Percentiles rank a stretch among this genome's conserved stretches.
Evolutionary conservation across 2,113 vertebrate species (phyloP).

Genomic region (Oncorhynchus tshawytscha): DNA sequence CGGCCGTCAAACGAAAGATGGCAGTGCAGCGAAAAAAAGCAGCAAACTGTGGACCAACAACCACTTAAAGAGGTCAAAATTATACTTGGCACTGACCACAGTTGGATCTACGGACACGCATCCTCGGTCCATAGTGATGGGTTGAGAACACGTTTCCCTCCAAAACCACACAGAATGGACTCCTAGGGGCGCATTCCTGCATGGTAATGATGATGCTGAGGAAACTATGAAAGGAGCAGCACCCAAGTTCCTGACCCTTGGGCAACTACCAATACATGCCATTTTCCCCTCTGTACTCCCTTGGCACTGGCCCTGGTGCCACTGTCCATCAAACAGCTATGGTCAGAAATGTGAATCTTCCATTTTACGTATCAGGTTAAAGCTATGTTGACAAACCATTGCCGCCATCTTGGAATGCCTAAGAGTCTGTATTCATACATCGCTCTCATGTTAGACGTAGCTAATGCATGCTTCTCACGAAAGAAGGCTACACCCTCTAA

Average conservation of each 20-base stretch:
- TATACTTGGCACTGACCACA: constrained; percentile 48
- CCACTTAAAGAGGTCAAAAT: constrained; percentile 41
- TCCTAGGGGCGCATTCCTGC: constrained; percentile 64
- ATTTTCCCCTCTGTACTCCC: constrained; percentile 22
- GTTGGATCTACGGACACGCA: constrained; percentile 35
- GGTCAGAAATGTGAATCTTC: not conserved
- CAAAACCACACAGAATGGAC: constrained; percentile 56
- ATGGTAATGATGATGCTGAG: constrained; percentile 65
- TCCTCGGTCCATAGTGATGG: constrained; percentile 55
- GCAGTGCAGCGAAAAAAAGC: not conserved
- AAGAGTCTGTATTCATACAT: not conserved
- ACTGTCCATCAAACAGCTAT: constrained; percentile 27
- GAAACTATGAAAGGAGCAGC: constrained; percentile 56
- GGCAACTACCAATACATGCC: constrained; percentile 52
- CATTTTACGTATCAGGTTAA: constrained; percentile 5
- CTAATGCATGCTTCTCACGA: constrained; percentile 35
- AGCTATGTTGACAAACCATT: not conserved
- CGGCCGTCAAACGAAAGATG: not conserved
- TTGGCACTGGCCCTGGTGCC: not conserved
- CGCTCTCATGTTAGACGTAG: not conserved
- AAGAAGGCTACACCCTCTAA: constrained; percentile 20
- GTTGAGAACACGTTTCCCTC: constrained; percentile 59
- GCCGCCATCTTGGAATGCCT: constrained; percentile 48
- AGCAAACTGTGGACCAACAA: not conserved
- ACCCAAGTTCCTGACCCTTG: constrained; percentile 43